These are phyloP conservation scores for Xanthorhoe designata DNA, from an alignment of 2,888 invertebrate species.

Conservation along the genomic window DNA sequence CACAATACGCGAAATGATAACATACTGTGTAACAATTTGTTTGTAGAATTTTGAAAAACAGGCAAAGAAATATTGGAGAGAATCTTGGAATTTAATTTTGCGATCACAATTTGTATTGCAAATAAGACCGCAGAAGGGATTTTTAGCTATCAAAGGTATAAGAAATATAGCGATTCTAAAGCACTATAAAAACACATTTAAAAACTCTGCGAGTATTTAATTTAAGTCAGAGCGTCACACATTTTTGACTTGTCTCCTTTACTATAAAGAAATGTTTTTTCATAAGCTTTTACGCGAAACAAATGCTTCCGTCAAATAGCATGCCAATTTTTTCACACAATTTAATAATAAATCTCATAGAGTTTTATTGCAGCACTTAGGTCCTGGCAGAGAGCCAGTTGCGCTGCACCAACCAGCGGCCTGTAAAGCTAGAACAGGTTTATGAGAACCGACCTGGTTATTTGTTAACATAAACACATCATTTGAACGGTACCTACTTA, in stretches of 20 bases:
- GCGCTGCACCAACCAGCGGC: constrained; percentile 4
- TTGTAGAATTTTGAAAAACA: neutral
- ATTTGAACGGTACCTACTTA: too few species aligned
- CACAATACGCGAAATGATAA: neutral
- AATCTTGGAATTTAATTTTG: too few species aligned
- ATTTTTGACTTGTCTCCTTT: too few species aligned
- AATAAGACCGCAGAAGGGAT: too few species aligned
- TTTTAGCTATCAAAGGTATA: too few species aligned
- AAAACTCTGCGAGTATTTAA: too few species aligned
- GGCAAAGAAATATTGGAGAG: too few species aligned
- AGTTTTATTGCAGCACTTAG: constrained; percentile 31
- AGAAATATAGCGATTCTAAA: too few species aligned
- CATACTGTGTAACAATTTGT: neutral
- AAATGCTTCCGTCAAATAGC: constrained; percentile 9
- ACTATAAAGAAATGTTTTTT: too few species aligned
- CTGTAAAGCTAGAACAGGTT: neutral
- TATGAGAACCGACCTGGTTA: neutral
- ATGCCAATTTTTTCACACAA: constrained; percentile 1
- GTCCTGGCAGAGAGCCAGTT: constrained; percentile 27
- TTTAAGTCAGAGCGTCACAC: too few species aligned
- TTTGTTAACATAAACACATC: neutral
- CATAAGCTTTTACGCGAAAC: neutral
- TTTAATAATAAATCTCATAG: constrained; percentile 22
- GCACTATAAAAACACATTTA: too few species aligned
- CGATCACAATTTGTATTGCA: too few species aligned